These are phyloP conservation scores for Drymonia ruficornis DNA, from an alignment of 2,888 invertebrate genomes.

Conservation along the genomic window DNA sequence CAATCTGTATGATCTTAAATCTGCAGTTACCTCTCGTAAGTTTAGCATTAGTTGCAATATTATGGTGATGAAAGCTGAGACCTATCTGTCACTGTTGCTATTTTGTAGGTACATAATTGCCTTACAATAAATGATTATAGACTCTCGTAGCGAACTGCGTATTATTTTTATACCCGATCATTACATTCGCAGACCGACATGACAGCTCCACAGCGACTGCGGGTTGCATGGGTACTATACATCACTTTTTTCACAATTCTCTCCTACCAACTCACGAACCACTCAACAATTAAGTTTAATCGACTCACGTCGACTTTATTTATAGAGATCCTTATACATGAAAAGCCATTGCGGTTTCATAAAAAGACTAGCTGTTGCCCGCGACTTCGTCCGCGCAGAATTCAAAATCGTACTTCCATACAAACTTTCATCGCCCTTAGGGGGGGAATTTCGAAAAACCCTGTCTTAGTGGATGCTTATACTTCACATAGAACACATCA, in stretches of 20 bases:
- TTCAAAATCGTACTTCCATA: too few species aligned
- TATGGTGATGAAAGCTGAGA: too few species aligned
- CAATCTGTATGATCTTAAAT: too few species aligned
- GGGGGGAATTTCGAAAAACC: too few species aligned
- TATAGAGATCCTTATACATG: background rate
- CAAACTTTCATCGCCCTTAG: too few species aligned
- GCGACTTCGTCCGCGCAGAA: too few species aligned
- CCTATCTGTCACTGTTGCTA: too few species aligned
- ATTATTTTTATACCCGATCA: background rate
- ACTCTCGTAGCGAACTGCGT: background rate
- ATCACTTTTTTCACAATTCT: slow-evolving; percentile 7
- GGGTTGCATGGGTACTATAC: slow-evolving; percentile 5
- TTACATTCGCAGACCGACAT: background rate
- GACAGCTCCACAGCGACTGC: background rate
- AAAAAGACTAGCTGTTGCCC: too few species aligned
- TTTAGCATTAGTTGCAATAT: too few species aligned
- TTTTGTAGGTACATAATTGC: background rate
- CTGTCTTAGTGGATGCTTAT: too few species aligned
- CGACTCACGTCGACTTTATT: slow-evolving; percentile 18
- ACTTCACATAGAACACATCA: too few species aligned
- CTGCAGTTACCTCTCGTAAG: too few species aligned
- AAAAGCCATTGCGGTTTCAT: background rate
- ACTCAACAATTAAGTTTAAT: slow-evolving; percentile 7
- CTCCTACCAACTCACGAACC: slow-evolving; percentile 6
- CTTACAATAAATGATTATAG: background rate